Conservation (phyloP, 1,140 invertebrate species). For the Magallana ariakensis region DNA sequence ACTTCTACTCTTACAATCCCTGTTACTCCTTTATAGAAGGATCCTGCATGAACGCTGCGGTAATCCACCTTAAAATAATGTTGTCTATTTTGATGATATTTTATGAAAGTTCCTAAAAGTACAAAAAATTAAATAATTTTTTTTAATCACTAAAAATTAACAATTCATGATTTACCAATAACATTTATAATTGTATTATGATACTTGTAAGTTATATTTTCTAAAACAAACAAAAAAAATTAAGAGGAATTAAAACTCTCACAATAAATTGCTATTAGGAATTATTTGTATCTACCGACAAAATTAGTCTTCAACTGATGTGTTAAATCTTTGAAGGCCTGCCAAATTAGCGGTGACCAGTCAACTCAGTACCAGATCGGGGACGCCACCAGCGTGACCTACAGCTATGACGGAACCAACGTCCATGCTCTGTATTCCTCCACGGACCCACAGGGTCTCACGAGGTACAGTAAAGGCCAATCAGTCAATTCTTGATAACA, state of each 20-base stretch:
- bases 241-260: no score
- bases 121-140: no score
- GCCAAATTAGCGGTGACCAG: constrained; percentile 24
- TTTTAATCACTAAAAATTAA: no score
- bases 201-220: no score
- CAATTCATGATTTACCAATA: no score
- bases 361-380: neutral
- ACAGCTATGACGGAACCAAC: constrained; percentile 22
- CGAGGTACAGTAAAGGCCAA: neutral
- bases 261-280: no score
- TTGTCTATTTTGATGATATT: no score
- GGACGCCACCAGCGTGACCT: neutral
- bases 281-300: no score
- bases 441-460: neutral
- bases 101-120: no score
- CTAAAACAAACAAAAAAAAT: no score
- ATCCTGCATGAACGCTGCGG: constrained; percentile 16
- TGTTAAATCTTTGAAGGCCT: neutral
- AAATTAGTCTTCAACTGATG: neutral
- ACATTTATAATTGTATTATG: no score
- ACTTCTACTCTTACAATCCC: constrained; percentile 44
- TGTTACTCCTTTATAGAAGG: constrained; percentile 40
- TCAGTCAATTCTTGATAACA: no score
- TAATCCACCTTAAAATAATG: neutral
- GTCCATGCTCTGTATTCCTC: neutral